phyloP scores from a whole-genome alignment of 1,140 invertebrate genomes.

The Lasioglossum baleicum region DNA sequence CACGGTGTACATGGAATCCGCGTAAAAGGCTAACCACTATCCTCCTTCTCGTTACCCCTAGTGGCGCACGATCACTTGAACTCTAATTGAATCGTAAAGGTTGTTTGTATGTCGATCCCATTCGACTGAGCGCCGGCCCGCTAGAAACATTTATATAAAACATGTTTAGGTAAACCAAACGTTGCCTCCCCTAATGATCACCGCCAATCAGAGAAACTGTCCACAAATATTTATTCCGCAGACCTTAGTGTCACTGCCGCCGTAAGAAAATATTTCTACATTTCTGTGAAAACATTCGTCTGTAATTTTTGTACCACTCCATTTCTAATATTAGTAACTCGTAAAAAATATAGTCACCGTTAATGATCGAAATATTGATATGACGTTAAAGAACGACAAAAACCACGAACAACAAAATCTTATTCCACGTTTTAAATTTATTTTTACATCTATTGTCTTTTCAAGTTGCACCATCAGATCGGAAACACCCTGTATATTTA shows the following conservation, averaged over 20 bases:
- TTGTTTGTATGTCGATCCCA: constrained; percentile 28
- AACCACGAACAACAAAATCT: too few relatives aligned
- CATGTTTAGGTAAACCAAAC: background rate
- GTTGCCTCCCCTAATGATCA: background rate
- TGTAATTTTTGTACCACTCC: too few relatives aligned
- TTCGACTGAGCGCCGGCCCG: background rate
- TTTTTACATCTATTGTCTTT: too few relatives aligned
- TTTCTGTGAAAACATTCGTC: too few relatives aligned
- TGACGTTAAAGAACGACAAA: too few relatives aligned
- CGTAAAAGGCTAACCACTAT: background rate
- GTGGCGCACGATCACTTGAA: background rate
- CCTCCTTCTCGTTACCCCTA: constrained; percentile 22
- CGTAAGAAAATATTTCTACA: background rate
- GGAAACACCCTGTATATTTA: too few relatives aligned
- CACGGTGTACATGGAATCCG: background rate
- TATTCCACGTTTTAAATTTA: too few relatives aligned
- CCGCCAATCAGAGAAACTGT: background rate
- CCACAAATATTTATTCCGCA: background rate
- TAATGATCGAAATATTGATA: too few relatives aligned
- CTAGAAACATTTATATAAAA: background rate
- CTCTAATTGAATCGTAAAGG: constrained; percentile 27
- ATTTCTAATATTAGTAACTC: too few relatives aligned
- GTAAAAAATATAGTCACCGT: too few relatives aligned
- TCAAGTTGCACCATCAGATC: too few relatives aligned
- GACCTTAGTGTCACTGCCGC: background rate